Base-by-base conservation (phyloP, 2,113 vertebrate genomes). In the Brachyistius frenatus region DNA sequence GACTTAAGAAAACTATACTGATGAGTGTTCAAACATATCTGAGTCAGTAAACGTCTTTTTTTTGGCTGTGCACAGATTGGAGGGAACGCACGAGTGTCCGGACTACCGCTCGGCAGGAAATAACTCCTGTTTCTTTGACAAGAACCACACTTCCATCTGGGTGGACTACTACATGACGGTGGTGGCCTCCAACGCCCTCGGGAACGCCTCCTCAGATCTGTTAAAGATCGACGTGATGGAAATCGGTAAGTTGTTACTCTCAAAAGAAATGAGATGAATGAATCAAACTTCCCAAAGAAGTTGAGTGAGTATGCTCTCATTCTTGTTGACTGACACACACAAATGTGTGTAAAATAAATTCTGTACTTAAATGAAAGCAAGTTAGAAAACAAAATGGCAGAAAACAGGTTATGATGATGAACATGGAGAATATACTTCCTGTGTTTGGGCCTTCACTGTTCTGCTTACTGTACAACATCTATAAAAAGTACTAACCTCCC, bases 81-180 rank as follows among this genome's bases (percentile, higher is more conserved):
- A 89, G 32, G 80, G 83, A 36, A 88, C 13, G 7, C 72, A 81
- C 8, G 96, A 98, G 89, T 99, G 98, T 90, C 96, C 97, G 1
- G 97, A 99, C 86, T 99, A 99, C 86, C 56, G 4, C 79, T 95
- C 94, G 0, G 92, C 95, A 8, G 97, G 97, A 10, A 94, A 91
- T 46, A 96, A 96, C 89, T 96, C 96, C 76, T 99, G 98, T 76
- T 97, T 95, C 93, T 99, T 99, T 66, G 85, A 94, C 88, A 96
- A 94, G 94, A 90, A 74, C 6, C 88, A 96, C 76, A 97, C 96
- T 5, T 95, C 94, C 50, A 91, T 96, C 39, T 96, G 96, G 97
- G 94, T 92, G 2, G 87, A 93, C 4, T 99, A 99, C 37, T 75
- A 89, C 90, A 92, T 99, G 79, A 96, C 86, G 1, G 89, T 98